Base-by-base conservation (phyloP, 2,888 invertebrate genomes). In the Dinocampus coccinellae region DNA sequence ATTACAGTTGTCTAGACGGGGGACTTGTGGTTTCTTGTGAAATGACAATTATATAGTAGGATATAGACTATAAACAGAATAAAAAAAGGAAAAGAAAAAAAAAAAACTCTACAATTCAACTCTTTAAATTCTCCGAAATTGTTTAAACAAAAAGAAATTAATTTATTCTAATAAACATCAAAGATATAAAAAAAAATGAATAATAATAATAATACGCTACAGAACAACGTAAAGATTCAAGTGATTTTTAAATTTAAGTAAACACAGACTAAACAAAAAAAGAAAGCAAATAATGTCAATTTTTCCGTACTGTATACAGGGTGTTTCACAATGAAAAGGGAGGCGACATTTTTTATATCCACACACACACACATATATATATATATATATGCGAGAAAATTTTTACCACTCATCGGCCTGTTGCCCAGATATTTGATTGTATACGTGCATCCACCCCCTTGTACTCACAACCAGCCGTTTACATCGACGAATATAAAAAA, bases 381-480 rank as follows among this genome's bases (percentile, higher is more conserved):
- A n/a, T n/a, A n/a, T n/a, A n/a, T n/a, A 29, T 4, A 29, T 4
- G 29, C 3, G 29, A 29, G 29, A 29, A 4, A 65, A 60, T 66
- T 80, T 82, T 78, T 76, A 79, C 84, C 77, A 83, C 82, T 84
- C 85, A 85, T 85, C 86, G 83, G 87, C 87, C 85, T 86, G 86
- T 86, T 86, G 87, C 87, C n/a, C 52, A 81, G 57, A 69, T 74
- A 74, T 68, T 58, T 69, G 13, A 58, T 16, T 47, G 16, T 47
- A 16, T 16, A 16, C 20, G 42, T 16, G 47, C 7, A 10, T 69
- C 77, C 74, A 70, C 70, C 77, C 77, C 78, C 73, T 76, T 42
- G 55, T 52, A 42, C 62, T 22, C 24, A 66, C 73, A 62, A 63
- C 34, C 57, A 71, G 68, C 47, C 47, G 47, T 4, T 47, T n/a